Conservation (phyloP, 2,888 invertebrate genomes). For the Perizoma flavofasciatum region DNA sequence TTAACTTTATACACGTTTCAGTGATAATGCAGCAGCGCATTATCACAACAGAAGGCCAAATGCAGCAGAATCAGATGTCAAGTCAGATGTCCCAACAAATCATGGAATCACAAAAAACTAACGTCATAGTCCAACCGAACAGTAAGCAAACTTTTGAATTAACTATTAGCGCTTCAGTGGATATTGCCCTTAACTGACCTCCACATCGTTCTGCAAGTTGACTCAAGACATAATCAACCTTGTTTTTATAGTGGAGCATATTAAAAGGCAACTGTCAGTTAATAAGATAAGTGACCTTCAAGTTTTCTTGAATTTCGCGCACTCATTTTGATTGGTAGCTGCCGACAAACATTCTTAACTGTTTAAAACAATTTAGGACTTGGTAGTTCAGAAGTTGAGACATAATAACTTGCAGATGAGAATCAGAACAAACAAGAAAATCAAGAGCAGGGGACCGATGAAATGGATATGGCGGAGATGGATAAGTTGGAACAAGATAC, state of each 20-base stretch:
- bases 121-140: conserved; percentile 52
- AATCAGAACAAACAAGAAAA: conserved; percentile 64
- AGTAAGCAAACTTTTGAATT: conserved; percentile 45
- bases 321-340: conserved; percentile 37
- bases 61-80: conserved; percentile 57
- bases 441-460: conserved; percentile 70
- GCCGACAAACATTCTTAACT: conserved; percentile 36
- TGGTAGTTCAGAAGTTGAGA: conserved; percentile 2
- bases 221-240: conserved; percentile 62
- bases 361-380: neutral
- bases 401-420: conserved; percentile 41
- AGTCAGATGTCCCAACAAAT: conserved; percentile 56
- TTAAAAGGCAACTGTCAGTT: conserved; percentile 40
- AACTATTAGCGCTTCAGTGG: neutral
- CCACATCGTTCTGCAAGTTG: conserved; percentile 78
- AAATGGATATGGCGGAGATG: conserved; percentile 81
- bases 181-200: conserved; percentile 42
- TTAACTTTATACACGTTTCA: conserved; percentile 36
- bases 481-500: conserved; percentile 79
- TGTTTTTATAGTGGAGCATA: conserved; percentile 78
- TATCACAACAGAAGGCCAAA: conserved; percentile 59
- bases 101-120: conserved; percentile 66
- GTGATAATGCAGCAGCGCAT: conserved; percentile 76
- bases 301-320: conserved; percentile 35
- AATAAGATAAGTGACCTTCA: conserved; percentile 34